Evolutionary conservation across 2,113 vertebrate genomes (phyloP).

Genomic region (Trinectes maculatus): DNA sequence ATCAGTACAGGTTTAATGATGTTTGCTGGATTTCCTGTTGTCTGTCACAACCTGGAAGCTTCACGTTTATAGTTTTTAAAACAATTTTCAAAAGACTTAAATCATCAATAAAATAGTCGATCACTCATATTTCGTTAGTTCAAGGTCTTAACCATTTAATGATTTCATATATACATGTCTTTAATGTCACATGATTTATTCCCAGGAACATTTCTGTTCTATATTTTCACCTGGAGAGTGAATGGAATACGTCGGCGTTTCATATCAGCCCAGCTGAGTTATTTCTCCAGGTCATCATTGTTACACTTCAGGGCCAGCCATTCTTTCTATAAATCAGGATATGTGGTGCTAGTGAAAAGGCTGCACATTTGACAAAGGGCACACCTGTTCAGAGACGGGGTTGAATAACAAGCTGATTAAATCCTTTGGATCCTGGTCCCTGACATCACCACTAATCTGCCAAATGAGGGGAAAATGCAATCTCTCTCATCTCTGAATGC

Average conservation of each 20-base stretch:
- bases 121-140: too few species aligned
- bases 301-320: constrained; percentile 43
- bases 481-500: constrained; percentile 59
- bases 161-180: too few species aligned
- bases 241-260: background rate
- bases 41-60: background rate
- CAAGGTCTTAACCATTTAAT: too few species aligned
- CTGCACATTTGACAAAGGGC: constrained; percentile 73
- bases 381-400: constrained; percentile 73
- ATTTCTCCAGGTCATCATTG: constrained; percentile 34
- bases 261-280: background rate
- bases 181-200: too few species aligned
- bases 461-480: constrained; percentile 68
- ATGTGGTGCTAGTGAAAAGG: constrained; percentile 64
- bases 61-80: too few species aligned
- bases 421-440: constrained; percentile 63
- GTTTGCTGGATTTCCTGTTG: background rate
- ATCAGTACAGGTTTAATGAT: background rate
- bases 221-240: background rate
- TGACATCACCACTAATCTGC: constrained; percentile 69
- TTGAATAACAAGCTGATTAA: constrained; percentile 70
- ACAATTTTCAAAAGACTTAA: too few species aligned
- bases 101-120: too few species aligned
- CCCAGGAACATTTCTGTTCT: too few species aligned
- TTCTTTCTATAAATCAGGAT: constrained; percentile 50